phyloP scores from a whole-genome alignment of 2,797 vertebrate species.

The Hafferia zeledoni region DNA sequence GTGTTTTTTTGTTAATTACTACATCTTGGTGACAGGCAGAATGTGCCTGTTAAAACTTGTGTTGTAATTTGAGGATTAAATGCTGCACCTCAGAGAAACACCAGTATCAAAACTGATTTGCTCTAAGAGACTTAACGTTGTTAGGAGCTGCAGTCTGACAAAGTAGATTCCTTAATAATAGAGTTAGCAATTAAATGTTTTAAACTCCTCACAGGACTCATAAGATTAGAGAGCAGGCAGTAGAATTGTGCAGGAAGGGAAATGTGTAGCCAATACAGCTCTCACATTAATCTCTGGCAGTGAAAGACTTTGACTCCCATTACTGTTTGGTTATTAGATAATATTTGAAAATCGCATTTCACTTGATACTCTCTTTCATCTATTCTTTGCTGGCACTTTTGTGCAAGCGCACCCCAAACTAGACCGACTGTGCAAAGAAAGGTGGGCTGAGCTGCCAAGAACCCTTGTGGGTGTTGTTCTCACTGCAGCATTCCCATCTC shows the following conservation, averaged over 20 bases:
- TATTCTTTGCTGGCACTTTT: background rate
- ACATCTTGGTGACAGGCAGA: constrained; percentile 77
- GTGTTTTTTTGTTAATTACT: constrained; percentile 72
- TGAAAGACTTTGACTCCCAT: background rate
- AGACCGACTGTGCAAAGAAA: background rate
- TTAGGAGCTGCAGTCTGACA: constrained; percentile 62
- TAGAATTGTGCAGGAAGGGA: background rate
- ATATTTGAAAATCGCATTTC: background rate
- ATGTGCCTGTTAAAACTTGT: constrained; percentile 89
- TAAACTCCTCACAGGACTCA: constrained; percentile 51
- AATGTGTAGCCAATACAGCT: background rate
- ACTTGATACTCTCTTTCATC: background rate
- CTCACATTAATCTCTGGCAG: background rate
- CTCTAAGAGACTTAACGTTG: constrained; percentile 61
- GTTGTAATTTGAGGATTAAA: constrained; percentile 91
- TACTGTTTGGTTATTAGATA: background rate
- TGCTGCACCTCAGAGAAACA: constrained; percentile 84
- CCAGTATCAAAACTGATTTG: constrained; percentile 76
- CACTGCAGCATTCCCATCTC: background rate
- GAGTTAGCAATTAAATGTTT: constrained; percentile 63
- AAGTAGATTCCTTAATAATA: constrained; percentile 60
- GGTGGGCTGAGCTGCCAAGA: background rate
- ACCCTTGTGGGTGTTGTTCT: background rate
- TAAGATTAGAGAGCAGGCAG: background rate
- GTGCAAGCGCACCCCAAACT: background rate